Conservation (phyloP, 2,888 invertebrate species). For the Drosophila ezoana region DNA sequence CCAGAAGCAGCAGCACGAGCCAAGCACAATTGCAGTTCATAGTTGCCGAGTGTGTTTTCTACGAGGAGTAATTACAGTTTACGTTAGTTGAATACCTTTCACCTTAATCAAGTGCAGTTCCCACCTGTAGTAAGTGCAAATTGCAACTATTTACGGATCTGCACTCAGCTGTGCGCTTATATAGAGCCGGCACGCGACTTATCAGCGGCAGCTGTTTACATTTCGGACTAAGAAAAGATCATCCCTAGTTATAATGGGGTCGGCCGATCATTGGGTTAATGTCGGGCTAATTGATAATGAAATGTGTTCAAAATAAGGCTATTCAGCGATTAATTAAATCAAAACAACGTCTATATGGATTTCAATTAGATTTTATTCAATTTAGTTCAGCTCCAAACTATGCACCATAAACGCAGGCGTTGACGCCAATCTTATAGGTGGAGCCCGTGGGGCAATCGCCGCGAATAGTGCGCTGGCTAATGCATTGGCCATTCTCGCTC, state of each 20-base stretch:
- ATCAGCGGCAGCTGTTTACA: constrained; percentile 39
- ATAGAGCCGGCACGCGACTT: constrained; percentile 38
- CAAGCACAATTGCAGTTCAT: constrained; percentile 61
- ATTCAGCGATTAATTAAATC: constrained; percentile 14
- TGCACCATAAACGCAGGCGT: constrained; percentile 76
- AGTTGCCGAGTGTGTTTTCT: constrained; percentile 1
- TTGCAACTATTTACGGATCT: constrained; percentile 42
- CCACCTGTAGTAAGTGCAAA: constrained; percentile 39
- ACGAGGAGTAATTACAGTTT: constrained; percentile 5
- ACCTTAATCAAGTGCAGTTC: neutral
- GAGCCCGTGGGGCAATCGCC: constrained; percentile 81
- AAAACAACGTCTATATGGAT: constrained; percentile 22
- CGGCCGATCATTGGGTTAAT: constrained; percentile 42
- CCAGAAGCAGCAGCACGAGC: constrained; percentile 54
- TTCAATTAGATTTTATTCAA: constrained; percentile 36
- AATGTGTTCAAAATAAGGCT: constrained; percentile 10
- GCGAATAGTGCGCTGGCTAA: constrained; percentile 73
- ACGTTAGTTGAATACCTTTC: constrained; percentile 4
- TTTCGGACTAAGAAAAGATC: constrained; percentile 18
- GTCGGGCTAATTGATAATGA: constrained; percentile 35
- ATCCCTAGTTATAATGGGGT: constrained; percentile 2
- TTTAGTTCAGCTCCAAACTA: neutral
- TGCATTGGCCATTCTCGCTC: constrained; percentile 56
- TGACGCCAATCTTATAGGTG: constrained; percentile 65
- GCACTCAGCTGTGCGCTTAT: constrained; percentile 39